A percentile compares a stretch with the other conserved stretches of the same genome.
These are phyloP conservation scores for Tenthredo distinguenda DNA, from an alignment of 2,888 invertebrate genomes.

Conservation along the genomic window DNA sequence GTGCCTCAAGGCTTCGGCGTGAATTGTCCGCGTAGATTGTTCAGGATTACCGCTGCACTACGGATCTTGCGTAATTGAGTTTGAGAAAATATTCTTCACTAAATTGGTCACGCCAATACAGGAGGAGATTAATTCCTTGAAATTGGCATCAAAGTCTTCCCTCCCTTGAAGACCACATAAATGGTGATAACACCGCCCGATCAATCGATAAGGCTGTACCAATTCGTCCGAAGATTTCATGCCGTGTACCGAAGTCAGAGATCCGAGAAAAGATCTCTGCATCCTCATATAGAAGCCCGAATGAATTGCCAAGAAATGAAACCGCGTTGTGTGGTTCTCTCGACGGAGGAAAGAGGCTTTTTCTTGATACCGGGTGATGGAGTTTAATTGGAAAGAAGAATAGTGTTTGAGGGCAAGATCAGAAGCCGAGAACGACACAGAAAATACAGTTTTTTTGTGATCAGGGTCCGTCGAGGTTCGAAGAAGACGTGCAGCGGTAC, in stretches of 20 bases:
- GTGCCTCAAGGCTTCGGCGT: neutral
- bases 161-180: neutral
- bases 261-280: neutral
- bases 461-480: no score
- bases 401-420: no score
- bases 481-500: no score
- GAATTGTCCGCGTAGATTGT: neutral
- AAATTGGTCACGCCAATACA: conserved; percentile 19
- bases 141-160: conserved; percentile 13
- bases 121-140: neutral
- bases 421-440: no score
- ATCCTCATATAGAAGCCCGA: neutral
- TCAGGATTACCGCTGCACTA: neutral
- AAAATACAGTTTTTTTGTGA: no score
- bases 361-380: no score
- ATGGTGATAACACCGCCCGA: neutral
- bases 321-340: neutral
- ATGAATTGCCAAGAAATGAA: neutral
- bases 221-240: neutral
- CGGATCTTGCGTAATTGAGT: neutral
- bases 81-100: neutral
- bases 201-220: neutral
- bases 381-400: no score
- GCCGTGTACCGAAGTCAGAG: neutral
- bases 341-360: no score